Evolutionary conservation across 2,113 vertebrate genomes (phyloP).

Genomic region (Dryoscopus gambensis): DNA sequence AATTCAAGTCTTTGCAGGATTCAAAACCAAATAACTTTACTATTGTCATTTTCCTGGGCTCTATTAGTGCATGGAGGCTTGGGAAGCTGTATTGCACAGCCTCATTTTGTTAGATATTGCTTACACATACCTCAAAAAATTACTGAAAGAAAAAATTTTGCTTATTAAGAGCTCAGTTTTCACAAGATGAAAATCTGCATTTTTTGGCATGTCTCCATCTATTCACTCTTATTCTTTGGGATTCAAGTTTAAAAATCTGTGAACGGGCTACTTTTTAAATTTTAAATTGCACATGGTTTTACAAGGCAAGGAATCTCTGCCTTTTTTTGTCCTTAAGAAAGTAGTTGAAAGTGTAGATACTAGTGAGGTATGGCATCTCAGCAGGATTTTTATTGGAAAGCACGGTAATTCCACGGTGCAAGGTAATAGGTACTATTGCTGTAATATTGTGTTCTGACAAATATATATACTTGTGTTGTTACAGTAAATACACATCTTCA

Average conservation of each 20-base stretch:
- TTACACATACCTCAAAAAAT: neutral
- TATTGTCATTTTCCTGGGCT: neutral
- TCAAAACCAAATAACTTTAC: neutral
- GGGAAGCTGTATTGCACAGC: neutral
- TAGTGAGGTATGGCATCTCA: neutral
- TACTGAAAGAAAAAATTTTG: accelerated
- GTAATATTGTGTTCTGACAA: neutral
- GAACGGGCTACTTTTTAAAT: neutral
- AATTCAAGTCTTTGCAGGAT: neutral
- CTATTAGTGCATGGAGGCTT: neutral
- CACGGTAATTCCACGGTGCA: neutral
- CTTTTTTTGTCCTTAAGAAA: neutral
- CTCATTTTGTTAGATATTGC: neutral
- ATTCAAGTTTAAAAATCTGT: neutral
- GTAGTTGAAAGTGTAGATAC: neutral
- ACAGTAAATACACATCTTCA: neutral
- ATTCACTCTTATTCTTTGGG: neutral
- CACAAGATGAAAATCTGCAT: neutral
- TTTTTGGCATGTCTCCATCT: neutral
- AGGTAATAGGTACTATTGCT: neutral
- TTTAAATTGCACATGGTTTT: neutral
- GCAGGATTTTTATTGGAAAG: neutral
- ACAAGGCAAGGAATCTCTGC: neutral
- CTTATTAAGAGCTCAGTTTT: neutral
- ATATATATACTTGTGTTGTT: neutral